Conservation (phyloP, 2,113 vertebrate species). For the Seriola dumerili region DNA sequence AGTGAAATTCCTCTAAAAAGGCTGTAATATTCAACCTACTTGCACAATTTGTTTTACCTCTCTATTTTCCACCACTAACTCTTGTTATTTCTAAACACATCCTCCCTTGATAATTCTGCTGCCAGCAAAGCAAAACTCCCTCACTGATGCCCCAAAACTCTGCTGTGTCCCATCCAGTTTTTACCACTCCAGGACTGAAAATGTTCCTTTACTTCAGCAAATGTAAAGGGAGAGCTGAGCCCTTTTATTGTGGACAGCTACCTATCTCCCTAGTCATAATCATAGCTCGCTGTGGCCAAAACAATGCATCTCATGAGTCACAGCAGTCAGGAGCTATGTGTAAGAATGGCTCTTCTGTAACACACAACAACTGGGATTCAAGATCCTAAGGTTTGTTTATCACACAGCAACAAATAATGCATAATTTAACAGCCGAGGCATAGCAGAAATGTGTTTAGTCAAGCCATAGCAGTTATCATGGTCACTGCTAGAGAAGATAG, state of each 20-base stretch:
- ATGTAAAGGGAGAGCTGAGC: background rate
- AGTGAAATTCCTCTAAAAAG: background rate
- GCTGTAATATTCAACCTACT: background rate
- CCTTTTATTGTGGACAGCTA: background rate
- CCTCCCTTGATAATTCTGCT: conserved; percentile 3
- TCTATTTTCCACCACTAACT: background rate
- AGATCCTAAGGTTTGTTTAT: conserved; percentile 12
- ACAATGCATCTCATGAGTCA: conserved; percentile 32
- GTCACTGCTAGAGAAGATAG: conserved; percentile 9
- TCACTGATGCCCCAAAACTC: background rate
- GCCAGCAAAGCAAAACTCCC: background rate
- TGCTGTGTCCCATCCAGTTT: background rate
- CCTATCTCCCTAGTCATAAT: background rate
- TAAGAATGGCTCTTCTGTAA: conserved; percentile 3
- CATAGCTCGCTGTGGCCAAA: background rate
- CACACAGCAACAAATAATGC: conserved; percentile 15
- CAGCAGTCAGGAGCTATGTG: background rate
- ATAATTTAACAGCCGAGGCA: conserved; percentile 22
- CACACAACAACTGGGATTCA: background rate
- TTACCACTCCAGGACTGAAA: background rate
- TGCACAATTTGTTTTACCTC: background rate
- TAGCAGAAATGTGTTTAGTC: conserved; percentile 3
- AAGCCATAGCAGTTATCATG: background rate
- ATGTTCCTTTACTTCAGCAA: background rate
- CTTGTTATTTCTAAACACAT: conserved; percentile 13